Conservation (phyloP, 2,888 invertebrate genomes). For the Glaucopsyche alexis region DNA sequence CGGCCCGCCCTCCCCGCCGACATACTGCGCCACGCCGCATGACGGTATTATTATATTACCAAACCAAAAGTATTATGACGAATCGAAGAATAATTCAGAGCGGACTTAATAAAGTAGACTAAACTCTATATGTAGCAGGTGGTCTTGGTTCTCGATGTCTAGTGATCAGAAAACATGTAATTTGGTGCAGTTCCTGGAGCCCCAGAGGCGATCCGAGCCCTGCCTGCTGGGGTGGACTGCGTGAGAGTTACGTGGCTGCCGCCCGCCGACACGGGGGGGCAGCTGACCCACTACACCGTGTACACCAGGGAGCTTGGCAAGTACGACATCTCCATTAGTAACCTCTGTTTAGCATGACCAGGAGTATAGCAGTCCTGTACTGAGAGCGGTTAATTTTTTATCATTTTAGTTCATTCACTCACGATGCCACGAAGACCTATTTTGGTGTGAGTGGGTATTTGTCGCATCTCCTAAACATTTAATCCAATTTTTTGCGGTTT, state of each 20-base stretch:
- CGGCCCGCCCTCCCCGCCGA: constrained; percentile 85
- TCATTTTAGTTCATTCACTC: too few relatives aligned
- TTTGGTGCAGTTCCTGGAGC: constrained; percentile 84
- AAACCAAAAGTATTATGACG: too few relatives aligned
- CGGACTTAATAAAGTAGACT: too few relatives aligned
- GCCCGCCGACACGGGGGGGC: constrained; percentile 86
- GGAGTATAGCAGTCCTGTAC: not conserved
- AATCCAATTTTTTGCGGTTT: too few relatives aligned
- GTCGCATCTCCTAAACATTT: too few relatives aligned
- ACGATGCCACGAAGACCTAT: too few relatives aligned
- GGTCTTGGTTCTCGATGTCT: too few relatives aligned
- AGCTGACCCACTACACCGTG: constrained; percentile 88
- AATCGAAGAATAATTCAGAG: too few relatives aligned
- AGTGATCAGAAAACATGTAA: too few relatives aligned
- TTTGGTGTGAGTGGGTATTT: too few relatives aligned
- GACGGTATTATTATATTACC: constrained; percentile 79
- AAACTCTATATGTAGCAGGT: too few relatives aligned
- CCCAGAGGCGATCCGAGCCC: constrained; percentile 87
- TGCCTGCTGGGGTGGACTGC: constrained; percentile 86
- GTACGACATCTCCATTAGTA: constrained; percentile 51
- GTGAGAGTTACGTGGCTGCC: constrained; percentile 91
- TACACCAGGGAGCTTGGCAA: constrained; percentile 85
- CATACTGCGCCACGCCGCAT: constrained; percentile 88
- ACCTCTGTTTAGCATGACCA: not conserved
- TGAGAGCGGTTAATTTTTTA: too few relatives aligned